Base-by-base conservation (phyloP, 2,797 vertebrate species). In the Squalus acanthias region DNA sequence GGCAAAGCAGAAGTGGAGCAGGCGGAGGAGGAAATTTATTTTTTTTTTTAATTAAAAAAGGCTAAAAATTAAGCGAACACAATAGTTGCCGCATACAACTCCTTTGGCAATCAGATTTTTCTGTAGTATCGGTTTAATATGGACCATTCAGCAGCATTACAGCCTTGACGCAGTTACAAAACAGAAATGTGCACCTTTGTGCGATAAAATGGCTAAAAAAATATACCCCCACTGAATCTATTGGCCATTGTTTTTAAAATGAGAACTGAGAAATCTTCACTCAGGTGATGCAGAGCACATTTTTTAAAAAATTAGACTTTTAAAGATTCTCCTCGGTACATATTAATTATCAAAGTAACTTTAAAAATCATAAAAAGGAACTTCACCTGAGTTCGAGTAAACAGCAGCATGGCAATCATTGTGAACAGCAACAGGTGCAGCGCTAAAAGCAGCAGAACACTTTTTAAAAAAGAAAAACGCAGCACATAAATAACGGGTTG, bases 391-490 rank as follows among this genome's bases (percentile, higher is more conserved):
- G 98, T 98, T 91, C 98, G 98, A 33, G 98, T 97, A 96, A 99
- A 99, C 91, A 99, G 98, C 97, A 99, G 97, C 99, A 99, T 99
- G 82, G 99, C 99, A 5, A 99, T 98, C 98, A 99, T 98, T 20
- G 99, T 99, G 97, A 99, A 99, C 95, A 99, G 97, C 82, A 98
- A 98, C 96, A 99, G 98, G 96, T 99, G 99, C 50, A 99, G 97
- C 0, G 98, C 98, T 97, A 99, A 97, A 0, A 99, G 98, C 87
- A 99, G 98, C 97, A 99, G 97, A 17, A 99, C 99, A 29, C 99
- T 99, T 96, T 96, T 57, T 85, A 96, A 79, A 1, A 39, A 87
- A 24, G 12, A 12, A 82, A 33, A 96, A 74, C 6, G 4, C 50
- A 82, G 20, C 17, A 39, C 46, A 72, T n/a, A 26, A 87, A 60